Evolutionary conservation across 2,888 invertebrate species (phyloP).

Genomic region (Nomada fucata): DNA sequence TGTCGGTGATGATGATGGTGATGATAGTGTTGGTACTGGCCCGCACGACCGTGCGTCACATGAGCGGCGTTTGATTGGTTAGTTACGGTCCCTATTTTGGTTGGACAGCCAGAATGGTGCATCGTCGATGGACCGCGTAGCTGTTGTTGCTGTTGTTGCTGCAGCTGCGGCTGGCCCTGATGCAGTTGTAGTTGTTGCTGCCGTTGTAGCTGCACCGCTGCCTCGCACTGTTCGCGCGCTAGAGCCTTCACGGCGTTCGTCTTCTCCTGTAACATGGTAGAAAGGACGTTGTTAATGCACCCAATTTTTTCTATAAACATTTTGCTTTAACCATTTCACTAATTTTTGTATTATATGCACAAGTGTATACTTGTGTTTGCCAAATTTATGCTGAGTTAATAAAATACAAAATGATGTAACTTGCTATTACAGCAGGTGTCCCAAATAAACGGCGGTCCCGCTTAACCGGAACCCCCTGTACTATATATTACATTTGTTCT

Average conservation of each 20-base stretch:
- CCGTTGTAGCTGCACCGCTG: slow-evolving; percentile 79
- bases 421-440: too few relatives aligned
- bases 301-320: too few relatives aligned
- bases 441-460: too few relatives aligned
- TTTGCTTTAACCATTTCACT: too few relatives aligned
- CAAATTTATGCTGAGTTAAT: too few relatives aligned
- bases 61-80: slow-evolving; percentile 65
- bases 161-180: slow-evolving; percentile 80
- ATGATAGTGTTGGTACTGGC: slow-evolving; percentile 61
- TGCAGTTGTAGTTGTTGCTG: slow-evolving; percentile 79
- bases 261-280: slow-evolving; percentile 87
- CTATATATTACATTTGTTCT: too few relatives aligned
- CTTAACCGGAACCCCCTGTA: too few relatives aligned
- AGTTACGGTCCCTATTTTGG: slow-evolving; percentile 65
- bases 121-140: slow-evolving; percentile 44
- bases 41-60: slow-evolving; percentile 44
- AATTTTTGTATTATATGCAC: too few relatives aligned
- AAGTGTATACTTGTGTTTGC: too few relatives aligned
- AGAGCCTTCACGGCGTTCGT: slow-evolving; percentile 91
- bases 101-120: slow-evolving; percentile 55
- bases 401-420: too few relatives aligned
- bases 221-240: slow-evolving; percentile 83
- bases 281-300: neutral
- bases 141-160: slow-evolving; percentile 73
- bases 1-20: slow-evolving; percentile 73